These are phyloP conservation scores for Sphaerodactylus townsendi DNA, from an alignment of 2,113 vertebrate genomes.

Conservation along the genomic window DNA sequence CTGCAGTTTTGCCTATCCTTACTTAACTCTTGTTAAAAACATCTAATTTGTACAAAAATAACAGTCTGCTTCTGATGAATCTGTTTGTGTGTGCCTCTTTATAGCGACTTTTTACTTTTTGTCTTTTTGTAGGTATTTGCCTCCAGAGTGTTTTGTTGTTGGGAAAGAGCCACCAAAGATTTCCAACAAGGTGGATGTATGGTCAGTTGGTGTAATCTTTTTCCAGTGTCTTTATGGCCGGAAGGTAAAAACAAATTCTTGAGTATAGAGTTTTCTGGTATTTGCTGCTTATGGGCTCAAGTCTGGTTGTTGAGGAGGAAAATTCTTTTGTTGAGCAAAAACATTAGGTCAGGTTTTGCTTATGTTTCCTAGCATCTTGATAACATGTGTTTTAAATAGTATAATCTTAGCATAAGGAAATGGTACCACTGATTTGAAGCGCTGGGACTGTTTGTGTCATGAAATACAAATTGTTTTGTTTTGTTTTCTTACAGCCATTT, in stretches of 20 bases:
- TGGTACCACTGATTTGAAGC: neutral
- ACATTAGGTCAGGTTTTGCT: neutral
- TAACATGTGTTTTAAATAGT: neutral
- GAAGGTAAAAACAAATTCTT: constrained; percentile 81
- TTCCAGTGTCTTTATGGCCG: constrained; percentile 99
- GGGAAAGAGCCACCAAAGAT: constrained; percentile 99
- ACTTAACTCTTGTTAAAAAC: neutral
- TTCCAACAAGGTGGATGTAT: constrained; percentile 99
- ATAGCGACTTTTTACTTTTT: constrained; percentile 6
- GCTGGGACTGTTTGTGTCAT: neutral
- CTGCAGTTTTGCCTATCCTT: neutral
- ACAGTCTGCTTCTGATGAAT: neutral
- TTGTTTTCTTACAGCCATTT: constrained; percentile 86
- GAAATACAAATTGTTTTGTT: neutral
- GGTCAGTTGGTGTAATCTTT: constrained; percentile 99
- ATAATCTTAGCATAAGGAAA: neutral
- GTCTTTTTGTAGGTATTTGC: constrained; percentile 86
- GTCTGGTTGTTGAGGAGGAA: neutral
- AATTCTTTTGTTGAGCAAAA: neutral
- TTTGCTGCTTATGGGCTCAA: neutral
- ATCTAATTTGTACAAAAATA: neutral
- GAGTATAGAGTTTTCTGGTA: neutral
- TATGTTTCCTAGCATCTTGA: neutral
- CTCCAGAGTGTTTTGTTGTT: constrained; percentile 98
- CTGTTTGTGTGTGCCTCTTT: neutral